Conservation (phyloP, 2,797 vertebrate species). For the Leptatherina wallacei region DNA sequence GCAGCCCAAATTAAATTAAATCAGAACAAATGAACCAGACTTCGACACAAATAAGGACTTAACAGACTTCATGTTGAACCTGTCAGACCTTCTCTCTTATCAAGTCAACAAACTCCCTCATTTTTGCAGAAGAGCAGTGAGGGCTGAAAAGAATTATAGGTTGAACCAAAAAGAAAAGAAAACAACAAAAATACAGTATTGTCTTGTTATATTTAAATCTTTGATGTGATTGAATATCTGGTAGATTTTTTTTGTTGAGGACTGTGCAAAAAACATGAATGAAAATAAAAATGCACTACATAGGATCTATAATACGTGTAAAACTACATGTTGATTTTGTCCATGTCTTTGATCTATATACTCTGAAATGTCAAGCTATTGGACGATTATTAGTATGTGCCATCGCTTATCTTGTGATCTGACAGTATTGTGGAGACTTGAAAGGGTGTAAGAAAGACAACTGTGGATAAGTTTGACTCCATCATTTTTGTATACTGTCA, state of each 20-base stretch:
- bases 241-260: slow-evolving; percentile 24
- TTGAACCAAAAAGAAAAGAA: not conserved
- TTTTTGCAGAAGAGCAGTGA: slow-evolving; percentile 1
- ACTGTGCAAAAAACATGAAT: slow-evolving; percentile 39
- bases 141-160: not conserved
- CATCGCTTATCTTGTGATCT: slow-evolving; percentile 56
- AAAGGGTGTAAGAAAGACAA: slow-evolving; percentile 10
- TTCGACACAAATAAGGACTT: slow-evolving; percentile 47
- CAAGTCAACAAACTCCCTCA: slow-evolving; percentile 39
- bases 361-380: slow-evolving; percentile 52
- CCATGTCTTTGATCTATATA: slow-evolving; percentile 65
- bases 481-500: slow-evolving; percentile 9
- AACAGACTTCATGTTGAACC: slow-evolving; percentile 50
- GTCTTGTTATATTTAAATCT: slow-evolving; percentile 53
- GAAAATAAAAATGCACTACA: slow-evolving; percentile 34
- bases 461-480: not conserved
- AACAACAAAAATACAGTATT: not conserved
- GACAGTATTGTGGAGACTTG: slow-evolving; percentile 46
- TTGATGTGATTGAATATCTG: slow-evolving; percentile 49
- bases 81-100: slow-evolving; percentile 47
- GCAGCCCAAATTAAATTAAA: slow-evolving; percentile 40
- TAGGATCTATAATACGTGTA: slow-evolving; percentile 58
- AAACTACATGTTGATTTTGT: slow-evolving; percentile 56
- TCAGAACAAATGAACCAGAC: slow-evolving; percentile 47
- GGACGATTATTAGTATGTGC: slow-evolving; percentile 65